These are phyloP conservation scores for Mimas tiliae DNA, from an alignment of 2,888 invertebrate genomes.

Conservation along the genomic window DNA sequence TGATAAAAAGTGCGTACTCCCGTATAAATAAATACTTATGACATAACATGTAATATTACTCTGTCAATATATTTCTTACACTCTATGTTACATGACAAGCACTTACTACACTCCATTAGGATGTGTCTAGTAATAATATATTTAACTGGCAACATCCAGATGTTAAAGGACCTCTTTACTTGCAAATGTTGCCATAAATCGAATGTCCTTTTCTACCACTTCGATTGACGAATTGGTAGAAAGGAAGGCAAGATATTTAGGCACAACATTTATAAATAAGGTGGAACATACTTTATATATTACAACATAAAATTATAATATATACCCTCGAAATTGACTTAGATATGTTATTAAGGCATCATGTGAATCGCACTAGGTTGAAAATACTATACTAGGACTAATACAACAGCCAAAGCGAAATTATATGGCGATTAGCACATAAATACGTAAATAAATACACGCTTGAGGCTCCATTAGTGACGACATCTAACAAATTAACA, in stretches of 20 bases:
- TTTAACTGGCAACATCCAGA: slow-evolving; percentile 57
- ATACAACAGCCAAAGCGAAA: slow-evolving; percentile 83
- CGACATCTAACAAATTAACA: slow-evolving; percentile 57
- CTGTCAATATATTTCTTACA: slow-evolving; percentile 74
- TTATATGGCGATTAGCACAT: slow-evolving; percentile 74
- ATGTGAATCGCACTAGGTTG: slow-evolving; percentile 83
- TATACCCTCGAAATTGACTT: slow-evolving; percentile 81
- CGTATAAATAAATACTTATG: slow-evolving; percentile 80
- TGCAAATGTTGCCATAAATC: slow-evolving; percentile 51
- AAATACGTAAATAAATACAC: slow-evolving; percentile 57
- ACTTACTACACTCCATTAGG: slow-evolving; percentile 60
- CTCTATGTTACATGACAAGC: slow-evolving; percentile 79
- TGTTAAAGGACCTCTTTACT: slow-evolving; percentile 49
- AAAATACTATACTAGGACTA: slow-evolving; percentile 74
- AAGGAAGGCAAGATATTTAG: slow-evolving; percentile 51
- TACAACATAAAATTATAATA: slow-evolving; percentile 66
- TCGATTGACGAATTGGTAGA: slow-evolving; percentile 42
- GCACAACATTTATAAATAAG: slow-evolving; percentile 55
- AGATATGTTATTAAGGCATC: slow-evolving; percentile 85
- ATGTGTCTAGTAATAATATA: slow-evolving; percentile 52
- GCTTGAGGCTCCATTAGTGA: slow-evolving; percentile 54
- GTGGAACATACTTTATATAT: slow-evolving; percentile 46
- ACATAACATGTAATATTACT: slow-evolving; percentile 72
- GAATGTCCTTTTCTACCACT: slow-evolving; percentile 48
- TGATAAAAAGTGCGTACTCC: slow-evolving; percentile 65